Evolutionary conservation across 2,113 vertebrate genomes (phyloP).

Genomic region (Hippocampus abdominalis): DNA sequence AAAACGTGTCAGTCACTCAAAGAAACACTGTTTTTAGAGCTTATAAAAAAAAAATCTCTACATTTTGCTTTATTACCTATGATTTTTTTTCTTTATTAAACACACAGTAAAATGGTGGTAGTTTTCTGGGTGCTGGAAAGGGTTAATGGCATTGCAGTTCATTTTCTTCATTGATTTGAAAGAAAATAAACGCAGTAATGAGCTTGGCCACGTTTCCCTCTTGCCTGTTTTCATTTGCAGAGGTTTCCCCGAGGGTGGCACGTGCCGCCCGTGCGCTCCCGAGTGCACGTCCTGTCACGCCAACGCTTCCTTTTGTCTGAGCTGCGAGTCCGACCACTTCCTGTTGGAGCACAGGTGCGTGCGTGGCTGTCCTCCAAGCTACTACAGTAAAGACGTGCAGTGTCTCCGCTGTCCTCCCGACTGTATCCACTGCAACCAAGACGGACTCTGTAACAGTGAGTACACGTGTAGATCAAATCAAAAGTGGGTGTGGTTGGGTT

Average conservation of each 20-base stretch:
- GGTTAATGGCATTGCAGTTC: no score
- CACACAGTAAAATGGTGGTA: no score
- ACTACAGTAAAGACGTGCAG: conserved; percentile 67
- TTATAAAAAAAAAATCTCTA: no score
- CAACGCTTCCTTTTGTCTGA: conserved; percentile 74
- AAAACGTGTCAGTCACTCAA: no score
- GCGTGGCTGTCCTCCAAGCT: conserved; percentile 68
- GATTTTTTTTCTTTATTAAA: no score
- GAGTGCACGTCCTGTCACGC: conserved; percentile 76
- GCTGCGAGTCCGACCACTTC: conserved; percentile 71
- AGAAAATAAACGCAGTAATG: no score
- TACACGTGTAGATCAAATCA: neutral
- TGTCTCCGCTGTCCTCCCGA: conserved; percentile 77
- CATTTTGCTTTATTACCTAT: no score
- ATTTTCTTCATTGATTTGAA: no score
- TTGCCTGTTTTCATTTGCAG: conserved; percentile 51
- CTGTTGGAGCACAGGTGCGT: conserved; percentile 71
- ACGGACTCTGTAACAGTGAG: conserved; percentile 81
- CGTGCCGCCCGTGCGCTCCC: conserved; percentile 68
- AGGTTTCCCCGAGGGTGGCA: conserved; percentile 72
- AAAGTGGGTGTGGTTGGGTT: neutral
- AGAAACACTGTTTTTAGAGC: no score
- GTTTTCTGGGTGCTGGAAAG: no score
- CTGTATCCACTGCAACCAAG: conserved; percentile 78
- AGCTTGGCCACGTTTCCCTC: neutral